Percentiles rank a stretch among this genome's conserved stretches.
Conservation (phyloP, 37 sponge, comb jelly and placozoan species). For the Chondrilla cf. caribensis region DNA sequence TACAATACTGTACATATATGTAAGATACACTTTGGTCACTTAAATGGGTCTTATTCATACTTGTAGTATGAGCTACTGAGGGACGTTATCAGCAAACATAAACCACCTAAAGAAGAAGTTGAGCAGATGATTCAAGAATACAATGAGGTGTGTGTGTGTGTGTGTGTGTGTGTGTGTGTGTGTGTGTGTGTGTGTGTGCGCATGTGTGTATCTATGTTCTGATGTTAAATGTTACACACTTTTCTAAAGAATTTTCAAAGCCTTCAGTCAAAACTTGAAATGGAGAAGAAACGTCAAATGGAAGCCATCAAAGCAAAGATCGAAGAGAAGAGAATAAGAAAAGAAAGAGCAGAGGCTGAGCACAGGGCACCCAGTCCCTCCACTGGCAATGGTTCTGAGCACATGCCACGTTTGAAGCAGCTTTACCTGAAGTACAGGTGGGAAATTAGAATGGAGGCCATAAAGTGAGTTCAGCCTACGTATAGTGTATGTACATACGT, state of each 20-base stretch:
- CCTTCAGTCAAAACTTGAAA: constrained; percentile 14
- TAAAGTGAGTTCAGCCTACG: too few relatives aligned
- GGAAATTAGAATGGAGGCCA: constrained; percentile 5
- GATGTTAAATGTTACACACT: too few relatives aligned
- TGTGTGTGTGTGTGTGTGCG: background rate
- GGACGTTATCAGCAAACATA: too few relatives aligned
- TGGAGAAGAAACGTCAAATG: background rate
- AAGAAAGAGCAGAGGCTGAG: background rate
- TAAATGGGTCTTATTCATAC: too few relatives aligned
- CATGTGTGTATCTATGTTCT: too few relatives aligned
- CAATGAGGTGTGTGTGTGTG: too few relatives aligned
- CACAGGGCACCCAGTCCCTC: background rate
- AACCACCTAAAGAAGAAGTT: too few relatives aligned
- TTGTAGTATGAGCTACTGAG: too few relatives aligned
- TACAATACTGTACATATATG: background rate
- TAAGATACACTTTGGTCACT: too few relatives aligned
- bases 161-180: constrained; percentile 8
- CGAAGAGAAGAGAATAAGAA: background rate
- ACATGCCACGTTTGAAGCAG: background rate
- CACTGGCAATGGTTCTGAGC: background rate
- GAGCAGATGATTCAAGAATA: too few relatives aligned
- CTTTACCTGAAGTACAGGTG: constrained; percentile 1
- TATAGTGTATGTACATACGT: background rate
- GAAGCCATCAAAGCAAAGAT: background rate
- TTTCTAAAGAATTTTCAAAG: constrained; percentile 5